A percentile compares a stretch with the other conserved stretches of the same genome.
Evolutionary conservation across 2,113 vertebrate genomes (phyloP).

Genomic region (Edolisoma coerulescens): DNA sequence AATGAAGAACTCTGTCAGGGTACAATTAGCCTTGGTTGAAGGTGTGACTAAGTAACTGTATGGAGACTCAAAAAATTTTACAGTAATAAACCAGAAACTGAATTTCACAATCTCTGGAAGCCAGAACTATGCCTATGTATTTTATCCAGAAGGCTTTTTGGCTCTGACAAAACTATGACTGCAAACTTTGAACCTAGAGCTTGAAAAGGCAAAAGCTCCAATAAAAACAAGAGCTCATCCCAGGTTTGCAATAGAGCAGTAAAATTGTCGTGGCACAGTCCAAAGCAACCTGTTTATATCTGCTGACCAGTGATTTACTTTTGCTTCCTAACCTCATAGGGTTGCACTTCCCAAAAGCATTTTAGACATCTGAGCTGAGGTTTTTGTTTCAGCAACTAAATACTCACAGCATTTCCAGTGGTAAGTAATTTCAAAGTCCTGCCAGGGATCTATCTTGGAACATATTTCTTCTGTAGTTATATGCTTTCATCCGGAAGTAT

Average conservation of each 20-base stretch:
- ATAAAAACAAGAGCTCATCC: neutral
- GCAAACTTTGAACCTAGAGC: neutral
- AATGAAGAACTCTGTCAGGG: neutral
- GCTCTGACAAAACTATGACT: neutral
- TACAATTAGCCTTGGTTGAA: neutral
- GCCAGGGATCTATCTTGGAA: constrained; percentile 55
- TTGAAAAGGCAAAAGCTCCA: neutral
- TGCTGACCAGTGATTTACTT: constrained; percentile 45
- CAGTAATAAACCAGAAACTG: neutral
- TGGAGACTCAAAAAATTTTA: neutral
- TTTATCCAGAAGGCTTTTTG: neutral
- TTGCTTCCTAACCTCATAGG: constrained; percentile 44
- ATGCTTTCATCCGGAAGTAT: constrained; percentile 57
- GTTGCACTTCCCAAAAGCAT: constrained; percentile 47
- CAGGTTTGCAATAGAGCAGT: neutral
- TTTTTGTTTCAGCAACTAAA: constrained; percentile 57
- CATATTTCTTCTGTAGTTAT: constrained; percentile 49
- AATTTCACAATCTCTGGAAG: neutral
- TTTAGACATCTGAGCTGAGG: constrained; percentile 31
- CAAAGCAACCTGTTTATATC: neutral
- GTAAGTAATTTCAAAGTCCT: constrained; percentile 49
- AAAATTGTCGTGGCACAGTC: neutral
- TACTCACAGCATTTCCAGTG: constrained; percentile 4
- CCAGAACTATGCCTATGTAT: neutral
- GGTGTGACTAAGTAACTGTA: neutral